phyloP scores from a whole-genome alignment of 2,888 invertebrate species.

The Atethmia centrago region DNA sequence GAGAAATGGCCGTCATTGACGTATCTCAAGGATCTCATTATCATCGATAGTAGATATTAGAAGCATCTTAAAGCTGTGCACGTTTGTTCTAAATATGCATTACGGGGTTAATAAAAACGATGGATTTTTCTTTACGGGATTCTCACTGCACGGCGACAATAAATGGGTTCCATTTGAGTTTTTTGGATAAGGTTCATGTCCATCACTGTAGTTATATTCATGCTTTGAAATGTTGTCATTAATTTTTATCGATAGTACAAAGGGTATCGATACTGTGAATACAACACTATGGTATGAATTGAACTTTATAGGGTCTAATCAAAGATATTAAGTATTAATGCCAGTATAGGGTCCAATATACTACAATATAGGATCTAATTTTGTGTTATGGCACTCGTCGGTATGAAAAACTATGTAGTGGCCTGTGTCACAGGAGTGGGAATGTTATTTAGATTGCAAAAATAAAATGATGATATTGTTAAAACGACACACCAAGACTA shows the following conservation, averaged over 20 bases:
- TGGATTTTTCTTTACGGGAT: neutral
- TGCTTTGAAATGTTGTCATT: conserved; percentile 1
- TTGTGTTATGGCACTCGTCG: neutral
- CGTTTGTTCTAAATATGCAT: neutral
- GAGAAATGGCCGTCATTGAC: neutral
- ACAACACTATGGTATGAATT: neutral
- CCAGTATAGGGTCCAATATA: neutral
- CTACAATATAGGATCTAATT: too few relatives aligned
- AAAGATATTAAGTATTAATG: too few relatives aligned
- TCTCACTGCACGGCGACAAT: neutral
- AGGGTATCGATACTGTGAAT: neutral
- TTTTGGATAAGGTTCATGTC: neutral
- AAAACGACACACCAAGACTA: conserved; percentile 5
- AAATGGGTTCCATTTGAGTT: neutral
- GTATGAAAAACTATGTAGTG: neutral
- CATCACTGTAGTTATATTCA: conserved; percentile 1
- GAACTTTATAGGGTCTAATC: neutral
- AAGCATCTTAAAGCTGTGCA: neutral
- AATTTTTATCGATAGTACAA: conserved; percentile 5
- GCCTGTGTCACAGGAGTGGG: neutral
- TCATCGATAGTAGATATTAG: neutral
- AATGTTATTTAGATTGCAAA: neutral
- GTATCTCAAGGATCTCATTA: neutral
- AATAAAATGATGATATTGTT: neutral
- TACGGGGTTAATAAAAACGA: neutral